Percentiles rank a stretch among this genome's conserved stretches.
Evolutionary conservation across 1,140 invertebrate genomes (phyloP).

Genomic region (Macrotrachela quadricornifera): DNA sequence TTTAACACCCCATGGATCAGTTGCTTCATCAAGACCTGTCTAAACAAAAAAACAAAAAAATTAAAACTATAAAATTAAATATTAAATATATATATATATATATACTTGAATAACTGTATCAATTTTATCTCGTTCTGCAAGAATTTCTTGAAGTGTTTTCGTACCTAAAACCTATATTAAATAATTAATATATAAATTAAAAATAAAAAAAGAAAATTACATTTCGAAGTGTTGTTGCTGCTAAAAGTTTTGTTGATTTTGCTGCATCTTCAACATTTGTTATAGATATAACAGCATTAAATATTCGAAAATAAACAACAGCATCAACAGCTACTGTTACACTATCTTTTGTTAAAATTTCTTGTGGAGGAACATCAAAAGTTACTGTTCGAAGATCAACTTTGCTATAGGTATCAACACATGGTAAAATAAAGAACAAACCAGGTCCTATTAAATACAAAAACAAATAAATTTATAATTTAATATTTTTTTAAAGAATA

Average conservation of each 20-base stretch:
- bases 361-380: conserved; percentile 9
- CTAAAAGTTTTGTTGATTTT: conserved; percentile 3
- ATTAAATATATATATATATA: too few species aligned
- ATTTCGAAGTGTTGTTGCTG: conserved; percentile 9
- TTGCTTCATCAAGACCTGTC: not conserved
- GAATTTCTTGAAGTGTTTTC: conserved; percentile 1
- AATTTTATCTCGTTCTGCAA: conserved; percentile 6
- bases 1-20: conserved; percentile 4
- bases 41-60: too few species aligned
- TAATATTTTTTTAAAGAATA: too few species aligned
- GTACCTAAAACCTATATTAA: not conserved
- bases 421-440: conserved; percentile 6
- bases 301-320: conserved; percentile 4
- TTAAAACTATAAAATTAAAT: too few species aligned
- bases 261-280: conserved; percentile 7
- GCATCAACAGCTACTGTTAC: conserved; percentile 9
- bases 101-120: too few species aligned
- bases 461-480: too few species aligned
- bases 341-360: conserved; percentile 9
- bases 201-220: not conserved
- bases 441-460: not conserved
- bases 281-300: conserved; percentile 2
- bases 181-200: too few species aligned
- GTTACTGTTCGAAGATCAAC: conserved; percentile 7
- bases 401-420: not conserved